Evolutionary conservation across 2,888 invertebrate species (phyloP).

Genomic region (Frankliniella intonsa): DNA sequence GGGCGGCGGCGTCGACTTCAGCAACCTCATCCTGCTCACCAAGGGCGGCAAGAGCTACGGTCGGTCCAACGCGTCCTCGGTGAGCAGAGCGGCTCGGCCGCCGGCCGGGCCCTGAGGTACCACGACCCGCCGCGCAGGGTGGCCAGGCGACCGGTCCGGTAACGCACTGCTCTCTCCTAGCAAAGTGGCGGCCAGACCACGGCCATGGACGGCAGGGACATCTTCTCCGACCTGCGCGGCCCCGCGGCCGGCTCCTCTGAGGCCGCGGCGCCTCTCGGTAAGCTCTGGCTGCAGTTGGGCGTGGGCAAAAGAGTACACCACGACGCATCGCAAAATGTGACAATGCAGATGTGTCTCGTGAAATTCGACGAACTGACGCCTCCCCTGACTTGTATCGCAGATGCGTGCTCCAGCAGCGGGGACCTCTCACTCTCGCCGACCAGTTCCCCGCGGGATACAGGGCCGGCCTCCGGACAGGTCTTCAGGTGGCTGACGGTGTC

Average conservation of each 20-base stretch:
- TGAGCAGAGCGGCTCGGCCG: too few relatives aligned
- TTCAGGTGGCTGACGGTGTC: background rate
- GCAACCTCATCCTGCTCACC: slow-evolving; percentile 29
- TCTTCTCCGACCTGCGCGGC: background rate
- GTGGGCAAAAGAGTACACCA: too few relatives aligned
- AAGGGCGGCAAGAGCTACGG: background rate
- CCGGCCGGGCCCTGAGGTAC: background rate
- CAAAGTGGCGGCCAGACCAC: background rate
- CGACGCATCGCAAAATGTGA: too few relatives aligned
- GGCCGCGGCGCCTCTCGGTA: background rate
- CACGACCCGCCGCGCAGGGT: background rate
- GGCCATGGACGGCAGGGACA: background rate
- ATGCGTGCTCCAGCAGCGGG: background rate
- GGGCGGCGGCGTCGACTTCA: slow-evolving; percentile 28
- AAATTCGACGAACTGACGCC: too few relatives aligned
- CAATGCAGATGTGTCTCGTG: too few relatives aligned
- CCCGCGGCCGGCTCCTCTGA: background rate
- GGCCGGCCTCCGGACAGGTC: too few relatives aligned
- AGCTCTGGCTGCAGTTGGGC: background rate
- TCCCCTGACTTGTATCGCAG: background rate
- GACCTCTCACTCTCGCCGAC: too few relatives aligned
- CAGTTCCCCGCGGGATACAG: too few relatives aligned
- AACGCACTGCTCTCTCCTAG: background rate
- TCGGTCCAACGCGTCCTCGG: background rate
- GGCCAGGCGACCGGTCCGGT: background rate